Evolutionary conservation across 2,113 vertebrate species (phyloP).

Genomic region (Gasterosteus aculeatus): DNA sequence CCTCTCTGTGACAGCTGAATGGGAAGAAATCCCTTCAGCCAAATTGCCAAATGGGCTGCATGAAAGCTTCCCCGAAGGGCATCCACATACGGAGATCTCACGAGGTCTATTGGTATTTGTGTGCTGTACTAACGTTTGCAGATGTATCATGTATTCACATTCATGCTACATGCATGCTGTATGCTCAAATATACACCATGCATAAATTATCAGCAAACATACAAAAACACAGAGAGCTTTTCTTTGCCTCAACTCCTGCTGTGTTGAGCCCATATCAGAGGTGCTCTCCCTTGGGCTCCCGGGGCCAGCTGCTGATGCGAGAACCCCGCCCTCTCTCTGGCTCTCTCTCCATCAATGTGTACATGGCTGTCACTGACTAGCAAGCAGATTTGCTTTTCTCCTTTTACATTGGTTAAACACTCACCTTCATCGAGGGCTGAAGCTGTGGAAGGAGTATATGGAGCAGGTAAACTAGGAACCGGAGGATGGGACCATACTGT

Average conservation of each 20-base stretch:
- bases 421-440: slow-evolving; percentile 23
- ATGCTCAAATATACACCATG: neutral
- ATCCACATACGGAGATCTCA: neutral
- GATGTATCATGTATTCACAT: neutral
- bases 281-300: slow-evolving; percentile 53
- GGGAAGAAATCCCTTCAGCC: neutral
- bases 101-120: neutral
- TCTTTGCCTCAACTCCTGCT: slow-evolving; percentile 43
- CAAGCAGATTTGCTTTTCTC: slow-evolving; percentile 34
- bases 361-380: slow-evolving; percentile 10
- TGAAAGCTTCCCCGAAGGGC: neutral
- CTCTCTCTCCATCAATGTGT: slow-evolving; percentile 5
- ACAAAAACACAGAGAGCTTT: slow-evolving; percentile 3
- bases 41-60: neutral
- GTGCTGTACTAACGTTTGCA: neutral
- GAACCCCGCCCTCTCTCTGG: neutral
- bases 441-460: slow-evolving; percentile 24
- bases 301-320: slow-evolving; percentile 48
- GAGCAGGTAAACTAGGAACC: slow-evolving; percentile 32
- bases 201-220: slow-evolving; percentile 15
- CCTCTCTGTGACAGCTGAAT: neutral
- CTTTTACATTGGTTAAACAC: slow-evolving; percentile 9
- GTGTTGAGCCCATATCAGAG: slow-evolving; percentile 47
- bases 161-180: neutral
- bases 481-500: slow-evolving; percentile 18